A percentile compares a stretch with the other conserved stretches of the same genome.
These are phyloP conservation scores for Orthosia gothica DNA, from an alignment of 2,888 invertebrate genomes.

Conservation along the genomic window DNA sequence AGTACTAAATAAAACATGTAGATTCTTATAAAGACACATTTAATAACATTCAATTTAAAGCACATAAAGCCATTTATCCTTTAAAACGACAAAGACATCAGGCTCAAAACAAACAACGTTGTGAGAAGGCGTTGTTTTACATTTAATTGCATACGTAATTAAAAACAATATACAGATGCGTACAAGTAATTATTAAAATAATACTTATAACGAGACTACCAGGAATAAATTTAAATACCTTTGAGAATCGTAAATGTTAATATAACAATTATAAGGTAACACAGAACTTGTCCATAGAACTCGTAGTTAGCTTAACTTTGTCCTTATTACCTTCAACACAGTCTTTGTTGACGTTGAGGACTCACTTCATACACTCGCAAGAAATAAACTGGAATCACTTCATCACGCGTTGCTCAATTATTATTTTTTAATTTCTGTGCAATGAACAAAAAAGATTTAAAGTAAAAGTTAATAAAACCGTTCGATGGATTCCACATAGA, in stretches of 20 bases:
- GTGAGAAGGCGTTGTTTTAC: conserved; percentile 4
- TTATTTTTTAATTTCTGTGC: no score
- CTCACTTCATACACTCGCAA: neutral
- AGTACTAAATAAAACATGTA: conserved; percentile 17
- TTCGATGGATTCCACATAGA: neutral
- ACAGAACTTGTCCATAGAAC: neutral
- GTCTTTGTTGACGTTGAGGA: neutral
- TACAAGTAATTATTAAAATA: conserved; percentile 42
- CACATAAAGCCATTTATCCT: neutral
- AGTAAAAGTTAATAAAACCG: no score
- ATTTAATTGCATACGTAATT: conserved; percentile 44
- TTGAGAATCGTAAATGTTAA: conserved; percentile 23
- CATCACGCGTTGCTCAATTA: no score
- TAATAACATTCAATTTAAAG: neutral
- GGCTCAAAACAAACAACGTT: neutral
- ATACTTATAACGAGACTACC: conserved; percentile 26
- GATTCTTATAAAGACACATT: conserved; percentile 8
- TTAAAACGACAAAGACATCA: neutral
- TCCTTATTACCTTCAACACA: neutral
- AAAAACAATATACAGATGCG: conserved; percentile 40
- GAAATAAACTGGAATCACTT: no score
- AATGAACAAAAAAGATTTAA: no score
- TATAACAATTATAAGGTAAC: conserved; percentile 4
- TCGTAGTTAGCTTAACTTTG: neutral
- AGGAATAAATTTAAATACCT: conserved; percentile 42